Percentiles rank a stretch among this genome's conserved stretches.
phyloP scores from a whole-genome alignment of 2,113 vertebrate genomes.

The Sapayoa aenigma region DNA sequence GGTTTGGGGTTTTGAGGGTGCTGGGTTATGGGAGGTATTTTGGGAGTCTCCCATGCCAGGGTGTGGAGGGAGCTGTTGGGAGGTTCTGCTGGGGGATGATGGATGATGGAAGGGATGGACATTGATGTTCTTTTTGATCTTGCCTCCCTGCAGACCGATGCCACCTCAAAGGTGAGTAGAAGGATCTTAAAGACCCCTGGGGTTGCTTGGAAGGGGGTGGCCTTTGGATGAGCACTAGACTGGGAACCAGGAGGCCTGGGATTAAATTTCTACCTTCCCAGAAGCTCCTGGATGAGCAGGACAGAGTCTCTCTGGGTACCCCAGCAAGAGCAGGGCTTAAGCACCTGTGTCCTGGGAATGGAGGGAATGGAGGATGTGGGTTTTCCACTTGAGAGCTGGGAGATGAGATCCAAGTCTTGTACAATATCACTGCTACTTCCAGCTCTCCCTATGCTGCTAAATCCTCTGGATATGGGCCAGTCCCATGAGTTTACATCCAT shows the following conservation, averaged over 20 bases:
- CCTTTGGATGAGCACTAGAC: background rate
- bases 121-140: background rate
- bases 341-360: no score
- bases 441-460: background rate
- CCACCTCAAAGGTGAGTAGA: constrained; percentile 62
- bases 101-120: background rate
- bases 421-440: background rate
- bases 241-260: background rate
- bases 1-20: background rate
- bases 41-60: no score
- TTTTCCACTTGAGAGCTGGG: background rate
- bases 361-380: background rate
- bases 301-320: no score
- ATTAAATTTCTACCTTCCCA: background rate
- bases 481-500: background rate
- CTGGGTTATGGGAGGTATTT: background rate
- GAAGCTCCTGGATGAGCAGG: background rate
- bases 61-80: background rate
- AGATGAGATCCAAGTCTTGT: background rate
- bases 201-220: background rate
- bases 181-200: accelerated
- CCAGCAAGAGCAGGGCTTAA: background rate
- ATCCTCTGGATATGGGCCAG: background rate
- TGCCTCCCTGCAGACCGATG: constrained; percentile 5
- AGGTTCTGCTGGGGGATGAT: background rate